Conservation (phyloP, 2,113 vertebrate genomes). For the Tetraodon nigroviridis region DNA sequence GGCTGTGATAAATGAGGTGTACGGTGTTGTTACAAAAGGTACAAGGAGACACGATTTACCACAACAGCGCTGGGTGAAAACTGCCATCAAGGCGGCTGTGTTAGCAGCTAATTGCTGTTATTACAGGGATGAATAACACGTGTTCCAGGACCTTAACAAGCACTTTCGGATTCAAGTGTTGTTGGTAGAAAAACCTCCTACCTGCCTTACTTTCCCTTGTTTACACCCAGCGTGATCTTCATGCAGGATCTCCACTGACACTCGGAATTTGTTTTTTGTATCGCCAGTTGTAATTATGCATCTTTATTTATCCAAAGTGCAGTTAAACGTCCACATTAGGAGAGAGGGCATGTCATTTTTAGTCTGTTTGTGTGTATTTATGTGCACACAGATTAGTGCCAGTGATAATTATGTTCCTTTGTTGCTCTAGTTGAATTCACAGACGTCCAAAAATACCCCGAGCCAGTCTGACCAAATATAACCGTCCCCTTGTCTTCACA, state of each 20-base stretch:
- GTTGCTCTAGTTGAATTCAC: conserved; percentile 43
- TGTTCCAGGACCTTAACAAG: conserved; percentile 19
- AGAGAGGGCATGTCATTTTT: conserved; percentile 3
- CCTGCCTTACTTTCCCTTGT: conserved; percentile 6
- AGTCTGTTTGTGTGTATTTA: conserved; percentile 1
- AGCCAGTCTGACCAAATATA: conserved; percentile 60
- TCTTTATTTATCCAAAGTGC: conserved; percentile 5
- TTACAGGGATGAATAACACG: conserved; percentile 13
- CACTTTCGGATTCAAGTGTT: conserved; percentile 18
- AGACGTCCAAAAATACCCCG: conserved; percentile 53
- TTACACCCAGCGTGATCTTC: background rate
- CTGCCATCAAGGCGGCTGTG: conserved; percentile 13
- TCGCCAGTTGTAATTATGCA: background rate
- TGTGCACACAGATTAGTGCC: conserved; percentile 16
- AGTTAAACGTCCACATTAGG: background rate
- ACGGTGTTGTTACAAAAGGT: conserved; percentile 1
- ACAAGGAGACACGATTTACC: conserved; percentile 10
- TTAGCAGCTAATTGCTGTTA: conserved; percentile 15
- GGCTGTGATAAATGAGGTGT: background rate
- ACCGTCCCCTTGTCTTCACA: conserved; percentile 54
- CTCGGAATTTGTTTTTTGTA: background rate
- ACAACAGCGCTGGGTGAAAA: conserved; percentile 13
- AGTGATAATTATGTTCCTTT: conserved; percentile 43
- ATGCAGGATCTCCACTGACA: background rate
- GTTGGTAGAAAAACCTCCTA: conserved; percentile 3